Evolutionary conservation across 2,888 invertebrate species (phyloP), one percentile per base, ranked within the genome.

Genomic region (Automeris io): DNA sequence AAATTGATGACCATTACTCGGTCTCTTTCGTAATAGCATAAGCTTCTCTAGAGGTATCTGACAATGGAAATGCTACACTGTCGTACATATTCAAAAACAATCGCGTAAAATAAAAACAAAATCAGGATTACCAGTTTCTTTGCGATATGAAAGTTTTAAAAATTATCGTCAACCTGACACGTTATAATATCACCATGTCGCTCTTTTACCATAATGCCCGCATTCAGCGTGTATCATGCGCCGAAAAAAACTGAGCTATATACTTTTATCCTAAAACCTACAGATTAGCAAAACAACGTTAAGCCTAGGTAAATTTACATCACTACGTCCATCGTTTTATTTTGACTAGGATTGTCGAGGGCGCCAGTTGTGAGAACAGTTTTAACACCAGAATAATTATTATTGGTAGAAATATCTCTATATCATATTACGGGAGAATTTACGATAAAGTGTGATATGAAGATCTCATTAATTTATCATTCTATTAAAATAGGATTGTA

Each of bases 281-380:
- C 47, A 47, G 47, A 49, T 53, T 48, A 63, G 70, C 63, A 68
- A 67, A 67, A 68, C 62, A 65, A 65, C 51, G 51, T 61, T n/a
- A 65, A 63, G 61, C 63, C 67, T 75, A 75, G 58, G 58, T 74
- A 68, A 63, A 50, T 57, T 63, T 69, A 73, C 55, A 61, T 58
- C 46, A 59, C 70, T 76, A 72, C 57, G 57, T 72, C 66, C 57
- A 56, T 72, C 66, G 69, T 68, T 71, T 57, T 59, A 64, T 64
- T 71, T 66, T 78, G 78, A 78, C 78, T 78, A 78, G 78, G 61
- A 67, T 56, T 63, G 60, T 63, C 70, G 54, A 43, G 50, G 59
- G 59, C 60, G 57, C 61, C 68, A 68, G 63, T 62, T 54, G 36
- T 32, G 50, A 51, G 49, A 47, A 41, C 2, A n/a, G n/a, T n/a